These are phyloP conservation scores for Dendrolimus pini DNA, from an alignment of 2,888 invertebrate species.

Conservation along the genomic window DNA sequence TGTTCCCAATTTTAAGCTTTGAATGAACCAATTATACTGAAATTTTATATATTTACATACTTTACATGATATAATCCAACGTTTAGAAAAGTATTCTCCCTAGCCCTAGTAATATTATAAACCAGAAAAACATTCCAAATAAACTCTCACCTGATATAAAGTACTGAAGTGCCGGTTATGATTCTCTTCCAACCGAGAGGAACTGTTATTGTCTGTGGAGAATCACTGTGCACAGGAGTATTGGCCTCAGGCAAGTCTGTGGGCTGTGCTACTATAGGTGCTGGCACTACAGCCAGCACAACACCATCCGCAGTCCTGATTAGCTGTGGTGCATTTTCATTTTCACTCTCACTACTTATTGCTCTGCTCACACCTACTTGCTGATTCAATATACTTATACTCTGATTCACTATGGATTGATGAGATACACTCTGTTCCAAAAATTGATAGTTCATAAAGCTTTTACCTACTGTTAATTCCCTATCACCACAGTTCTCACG, in stretches of 20 bases:
- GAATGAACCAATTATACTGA: too few relatives aligned
- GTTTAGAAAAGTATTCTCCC: too few relatives aligned
- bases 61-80: too few relatives aligned
- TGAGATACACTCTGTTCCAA: constrained; percentile 73
- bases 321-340: constrained; percentile 47
- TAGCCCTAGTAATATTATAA: too few relatives aligned
- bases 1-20: too few relatives aligned
- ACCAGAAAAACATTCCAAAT: too few relatives aligned
- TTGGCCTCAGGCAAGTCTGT: constrained; percentile 39
- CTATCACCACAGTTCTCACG: constrained; percentile 50
- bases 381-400: constrained; percentile 71
- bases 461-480: constrained; percentile 53
- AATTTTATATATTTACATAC: too few relatives aligned
- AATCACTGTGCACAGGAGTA: constrained; percentile 57
- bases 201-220: constrained; percentile 58
- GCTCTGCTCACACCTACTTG: constrained; percentile 64
- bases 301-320: constrained; percentile 68
- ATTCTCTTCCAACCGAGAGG: constrained; percentile 71
- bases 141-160: constrained; percentile 55
- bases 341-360: constrained; percentile 51
- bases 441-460: constrained; percentile 71
- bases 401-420: constrained; percentile 71
- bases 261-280: constrained; percentile 35
- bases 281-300: constrained; percentile 62
- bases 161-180: constrained; percentile 56